These are phyloP conservation scores for Linnaemya tessellans DNA, from an alignment of 2,888 invertebrate genomes.

Conservation along the genomic window DNA sequence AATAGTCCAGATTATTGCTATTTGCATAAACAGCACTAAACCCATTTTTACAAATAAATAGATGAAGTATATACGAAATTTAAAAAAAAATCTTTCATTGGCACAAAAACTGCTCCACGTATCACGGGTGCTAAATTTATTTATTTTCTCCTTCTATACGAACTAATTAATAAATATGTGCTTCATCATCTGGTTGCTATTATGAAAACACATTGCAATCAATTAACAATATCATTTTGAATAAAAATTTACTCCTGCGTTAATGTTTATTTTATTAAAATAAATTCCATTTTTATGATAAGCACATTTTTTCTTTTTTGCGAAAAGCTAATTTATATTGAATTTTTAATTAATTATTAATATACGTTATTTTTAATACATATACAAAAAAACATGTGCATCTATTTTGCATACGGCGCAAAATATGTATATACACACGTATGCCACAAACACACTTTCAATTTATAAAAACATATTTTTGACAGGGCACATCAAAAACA, in stretches of 20 bases:
- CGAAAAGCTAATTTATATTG: slow-evolving; percentile 62
- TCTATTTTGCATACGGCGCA: too few species aligned
- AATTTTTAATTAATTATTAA: slow-evolving; percentile 64
- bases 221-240: slow-evolving; percentile 54
- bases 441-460: slow-evolving; percentile 14
- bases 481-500: slow-evolving; percentile 54
- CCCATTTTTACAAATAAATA: too few species aligned
- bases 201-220: slow-evolving; percentile 54
- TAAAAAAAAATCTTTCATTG: background rate
- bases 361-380: background rate
- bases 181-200: background rate
- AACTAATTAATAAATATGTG: background rate
- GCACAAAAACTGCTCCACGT: background rate
- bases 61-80: too few species aligned
- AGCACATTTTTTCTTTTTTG: slow-evolving; percentile 11
- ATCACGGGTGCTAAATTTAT: background rate
- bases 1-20: too few species aligned
- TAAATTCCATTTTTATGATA: slow-evolving; percentile 10
- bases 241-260: slow-evolving; percentile 5
- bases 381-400: too few species aligned
- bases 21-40: too few species aligned
- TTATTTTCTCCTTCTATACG: background rate
- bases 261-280: slow-evolving; percentile 4
- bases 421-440: background rate
- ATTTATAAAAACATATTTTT: slow-evolving; percentile 42